Evolutionary conservation across 2,797 vertebrate species (phyloP), one percentile per base, ranked within the genome.

Genomic region (Scleropages formosus): DNA sequence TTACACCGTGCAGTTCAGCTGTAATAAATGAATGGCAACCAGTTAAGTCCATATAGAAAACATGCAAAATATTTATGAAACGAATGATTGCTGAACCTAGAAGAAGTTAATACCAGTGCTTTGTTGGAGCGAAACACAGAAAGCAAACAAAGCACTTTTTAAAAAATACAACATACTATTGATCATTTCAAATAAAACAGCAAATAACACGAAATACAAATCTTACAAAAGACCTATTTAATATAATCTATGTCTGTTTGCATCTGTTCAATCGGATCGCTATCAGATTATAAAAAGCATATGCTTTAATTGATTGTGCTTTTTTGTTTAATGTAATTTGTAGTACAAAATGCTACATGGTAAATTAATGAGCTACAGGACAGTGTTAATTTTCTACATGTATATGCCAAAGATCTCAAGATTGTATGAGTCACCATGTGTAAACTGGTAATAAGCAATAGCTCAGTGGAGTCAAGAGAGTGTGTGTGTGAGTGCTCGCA

Each of bases 391-490:
- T 60, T 67, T 76, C 65, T 79, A 77, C 76, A 80, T 85, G 82
- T 83, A 77, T 77, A 80, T 79, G 82, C 82, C 80, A 80, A 84
- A 82, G 75, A 64, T 81, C 77, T 74, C 62, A 63, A 46, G 65
- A 67, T 4, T 9, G 27, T 58, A 16, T 72, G 70, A 59, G 39
- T 59, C 58, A 51, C 22, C 53, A n/a, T 44, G 22, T 46, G 58
- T 59, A 72, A 60, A 59, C 58, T 15, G 84, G 78, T 44, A 73
- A 73, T 80, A 78, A 81, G 47, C 46, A 67, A 82, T 72, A 86
- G 85, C 84, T 84, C 87, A 75, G 82, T 87, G 85, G 87, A 80
- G 79, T 77, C 77, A 82, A n/a, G n/a, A n/a, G 77, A 13, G 80
- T 78, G 79, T 86, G 84, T 87, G 82, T 82, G 84, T 82, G n/a